Percentiles rank a stretch among this genome's conserved stretches.
Conservation (phyloP, 2,888 invertebrate species). For the Melieria picta region DNA sequence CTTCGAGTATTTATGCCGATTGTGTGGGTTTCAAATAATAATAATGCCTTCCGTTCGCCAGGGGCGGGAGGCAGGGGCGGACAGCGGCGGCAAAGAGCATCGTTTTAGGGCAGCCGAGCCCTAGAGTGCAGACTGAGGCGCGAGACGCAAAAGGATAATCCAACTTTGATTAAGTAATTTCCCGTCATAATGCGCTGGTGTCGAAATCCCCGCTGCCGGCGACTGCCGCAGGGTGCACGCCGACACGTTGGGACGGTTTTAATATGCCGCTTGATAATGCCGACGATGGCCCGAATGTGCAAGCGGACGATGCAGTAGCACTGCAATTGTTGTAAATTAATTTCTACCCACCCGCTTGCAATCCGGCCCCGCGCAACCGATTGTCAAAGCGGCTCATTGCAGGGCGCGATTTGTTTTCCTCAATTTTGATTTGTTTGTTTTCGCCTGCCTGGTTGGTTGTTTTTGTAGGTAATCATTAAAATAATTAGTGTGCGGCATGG, state of each 20-base stretch:
- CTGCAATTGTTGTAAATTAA: slow-evolving; percentile 38
- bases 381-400: background rate
- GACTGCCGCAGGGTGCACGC: no score
- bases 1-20: no score
- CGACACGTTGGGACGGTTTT: no score
- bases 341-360: slow-evolving; percentile 5
- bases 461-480: background rate
- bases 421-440: background rate
- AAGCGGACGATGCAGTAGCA: background rate
- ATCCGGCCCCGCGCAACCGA: no score
- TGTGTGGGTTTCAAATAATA: no score
- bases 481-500: background rate
- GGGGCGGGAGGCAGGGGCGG: no score
- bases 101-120: no score
- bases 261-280: no score
- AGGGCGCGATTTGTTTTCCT: background rate
- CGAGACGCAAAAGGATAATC: slow-evolving; percentile 52
- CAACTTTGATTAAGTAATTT: slow-evolving; percentile 65
- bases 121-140: slow-evolving; percentile 3
- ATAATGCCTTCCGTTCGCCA: no score
- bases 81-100: no score
- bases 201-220: slow-evolving; percentile 51
- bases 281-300: no score
- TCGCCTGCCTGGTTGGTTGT: background rate
- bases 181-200: slow-evolving; percentile 53